These are phyloP conservation scores for Ictalurus punctatus DNA, from an alignment of 2,113 vertebrate genomes.

Conservation along the genomic window DNA sequence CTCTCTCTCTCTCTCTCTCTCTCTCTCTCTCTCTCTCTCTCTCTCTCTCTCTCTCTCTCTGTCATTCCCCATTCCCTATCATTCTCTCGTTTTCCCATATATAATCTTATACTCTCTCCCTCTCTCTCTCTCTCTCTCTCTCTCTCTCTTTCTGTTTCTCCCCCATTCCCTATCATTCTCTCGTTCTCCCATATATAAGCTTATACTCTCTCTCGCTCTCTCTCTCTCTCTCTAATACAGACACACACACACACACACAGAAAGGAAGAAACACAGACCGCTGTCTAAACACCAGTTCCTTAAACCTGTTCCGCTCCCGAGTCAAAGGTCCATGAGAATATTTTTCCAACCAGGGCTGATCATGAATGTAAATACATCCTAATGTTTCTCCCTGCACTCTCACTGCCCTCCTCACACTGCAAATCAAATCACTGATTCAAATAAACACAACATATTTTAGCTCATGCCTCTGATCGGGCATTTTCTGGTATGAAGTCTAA, in stretches of 20 bases:
- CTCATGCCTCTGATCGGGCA: background rate
- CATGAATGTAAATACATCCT: conserved; percentile 28
- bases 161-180: background rate
- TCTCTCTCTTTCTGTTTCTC: no score
- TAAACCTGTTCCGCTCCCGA: conserved; percentile 49
- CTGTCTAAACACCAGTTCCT: conserved; percentile 57
- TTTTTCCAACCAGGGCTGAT: conserved; percentile 40
- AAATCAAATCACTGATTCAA: conserved; percentile 21
- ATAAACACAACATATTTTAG: conserved; percentile 9
- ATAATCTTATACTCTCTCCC: background rate
- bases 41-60: background rate
- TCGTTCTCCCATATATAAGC: background rate
- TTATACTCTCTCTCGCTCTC: background rate
- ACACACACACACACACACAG: conserved; percentile 40
- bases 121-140: background rate
- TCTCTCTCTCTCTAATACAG: background rate
- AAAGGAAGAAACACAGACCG: conserved; percentile 52
- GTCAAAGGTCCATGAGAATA: conserved; percentile 55
- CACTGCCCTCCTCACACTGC: conserved; percentile 7
- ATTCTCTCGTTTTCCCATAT: no score
- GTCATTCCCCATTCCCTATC: background rate
- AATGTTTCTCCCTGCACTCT: conserved; percentile 32
- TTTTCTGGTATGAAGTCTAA: background rate
- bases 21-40: background rate
- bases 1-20: background rate